phyloP scores from a whole-genome alignment of 2,113 vertebrate species.

The Corynorhinus townsendii region DNA sequence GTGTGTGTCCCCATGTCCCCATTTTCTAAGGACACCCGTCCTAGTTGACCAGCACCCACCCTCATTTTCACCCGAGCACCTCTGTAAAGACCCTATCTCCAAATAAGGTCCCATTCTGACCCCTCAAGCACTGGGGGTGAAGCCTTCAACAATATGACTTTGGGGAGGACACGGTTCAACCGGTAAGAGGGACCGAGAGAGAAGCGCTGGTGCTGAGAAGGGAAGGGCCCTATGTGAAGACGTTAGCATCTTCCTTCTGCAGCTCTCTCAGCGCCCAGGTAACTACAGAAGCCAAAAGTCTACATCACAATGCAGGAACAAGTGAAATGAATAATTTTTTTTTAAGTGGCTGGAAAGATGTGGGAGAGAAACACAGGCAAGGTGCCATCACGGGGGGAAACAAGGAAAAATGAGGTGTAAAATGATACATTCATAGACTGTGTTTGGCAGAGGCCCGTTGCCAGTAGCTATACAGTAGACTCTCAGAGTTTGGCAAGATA shows the following conservation, averaged over 20 bases:
- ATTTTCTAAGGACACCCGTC: not conserved
- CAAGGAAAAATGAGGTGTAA: constrained; percentile 67
- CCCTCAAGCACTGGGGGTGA: not conserved
- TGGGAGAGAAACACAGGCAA: constrained; percentile 51
- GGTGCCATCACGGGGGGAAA: constrained; percentile 37
- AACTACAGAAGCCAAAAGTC: constrained; percentile 22
- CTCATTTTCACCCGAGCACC: not conserved
- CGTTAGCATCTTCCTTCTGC: constrained; percentile 17
- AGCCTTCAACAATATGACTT: not conserved
- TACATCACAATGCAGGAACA: constrained; percentile 11
- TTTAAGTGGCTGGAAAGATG: constrained; percentile 58
- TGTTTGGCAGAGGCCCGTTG: constrained; percentile 62
- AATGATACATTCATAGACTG: constrained; percentile 60
- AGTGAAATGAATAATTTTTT: constrained; percentile 26
- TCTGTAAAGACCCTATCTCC: not conserved
- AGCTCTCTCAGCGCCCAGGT: constrained; percentile 8
- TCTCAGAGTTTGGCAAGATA: constrained; percentile 62
- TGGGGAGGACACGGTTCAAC: not conserved
- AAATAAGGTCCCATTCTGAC: not conserved
- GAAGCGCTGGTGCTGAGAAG: not conserved
- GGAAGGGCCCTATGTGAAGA: not conserved
- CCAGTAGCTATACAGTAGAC: constrained; percentile 66
- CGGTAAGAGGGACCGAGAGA: not conserved
- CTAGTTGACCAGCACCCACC: not conserved
- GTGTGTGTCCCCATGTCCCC: not conserved